phyloP scores from a whole-genome alignment of 92 coral and sea anemone genomes.

The Parazoanthus swiftii region DNA sequence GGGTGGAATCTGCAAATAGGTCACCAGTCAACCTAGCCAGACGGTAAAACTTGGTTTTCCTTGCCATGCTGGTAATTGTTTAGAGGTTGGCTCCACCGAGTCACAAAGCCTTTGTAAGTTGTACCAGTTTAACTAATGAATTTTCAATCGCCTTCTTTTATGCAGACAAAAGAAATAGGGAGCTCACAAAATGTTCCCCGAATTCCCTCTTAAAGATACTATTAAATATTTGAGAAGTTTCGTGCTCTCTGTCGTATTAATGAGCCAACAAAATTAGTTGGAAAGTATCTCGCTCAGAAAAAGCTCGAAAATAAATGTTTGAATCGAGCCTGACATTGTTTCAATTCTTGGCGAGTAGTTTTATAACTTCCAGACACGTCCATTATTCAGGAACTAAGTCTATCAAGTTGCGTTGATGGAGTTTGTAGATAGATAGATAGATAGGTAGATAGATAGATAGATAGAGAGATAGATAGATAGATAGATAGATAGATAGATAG shows the following conservation, averaged over 20 bases:
- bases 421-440: too few relatives aligned
- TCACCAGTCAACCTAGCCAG: background rate
- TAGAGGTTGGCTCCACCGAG: background rate
- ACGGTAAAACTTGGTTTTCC: background rate
- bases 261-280: background rate
- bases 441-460: too few relatives aligned
- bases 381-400: background rate
- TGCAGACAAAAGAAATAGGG: background rate
- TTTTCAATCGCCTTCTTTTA: conserved; percentile 5
- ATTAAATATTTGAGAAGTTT: background rate
- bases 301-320: too few relatives aligned
- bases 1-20: background rate
- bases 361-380: background rate
- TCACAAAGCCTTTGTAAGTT: background rate
- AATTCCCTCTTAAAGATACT: background rate
- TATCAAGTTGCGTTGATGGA: too few relatives aligned
- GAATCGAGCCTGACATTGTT: background rate
- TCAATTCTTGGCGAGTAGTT: background rate
- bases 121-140: conserved; percentile 14
- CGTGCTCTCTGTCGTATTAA: background rate
- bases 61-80: background rate
- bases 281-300: background rate
- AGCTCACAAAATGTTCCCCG: background rate
- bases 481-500: too few relatives aligned
- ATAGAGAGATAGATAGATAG: too few relatives aligned